Conservation (phyloP, 2,888 invertebrate species). For the Hemistola chrysoprasaria region DNA sequence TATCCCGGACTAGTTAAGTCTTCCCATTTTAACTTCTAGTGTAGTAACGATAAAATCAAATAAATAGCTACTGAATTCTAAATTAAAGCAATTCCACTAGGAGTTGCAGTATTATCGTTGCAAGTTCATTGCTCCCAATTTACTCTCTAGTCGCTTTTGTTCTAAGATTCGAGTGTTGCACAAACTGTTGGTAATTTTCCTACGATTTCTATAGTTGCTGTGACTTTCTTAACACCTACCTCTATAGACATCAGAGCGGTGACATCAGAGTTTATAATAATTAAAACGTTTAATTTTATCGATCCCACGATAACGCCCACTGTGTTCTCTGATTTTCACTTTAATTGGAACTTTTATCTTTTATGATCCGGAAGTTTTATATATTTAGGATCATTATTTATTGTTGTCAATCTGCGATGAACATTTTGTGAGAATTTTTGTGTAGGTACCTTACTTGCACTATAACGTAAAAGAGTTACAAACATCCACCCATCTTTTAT, state of each 20-base stretch:
- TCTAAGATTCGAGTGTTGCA: conserved; percentile 2
- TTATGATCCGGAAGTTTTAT: no score
- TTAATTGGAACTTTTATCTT: no score
- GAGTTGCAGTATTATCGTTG: conserved; percentile 15
- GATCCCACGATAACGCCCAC: conserved; percentile 20
- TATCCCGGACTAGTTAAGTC: no score
- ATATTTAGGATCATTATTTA: no score
- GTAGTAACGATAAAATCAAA: background rate
- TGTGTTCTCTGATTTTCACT: background rate
- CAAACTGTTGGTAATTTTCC: background rate
- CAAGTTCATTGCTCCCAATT: conserved; percentile 25
- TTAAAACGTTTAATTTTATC: conserved; percentile 19
- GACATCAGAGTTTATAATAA: conserved; percentile 2
- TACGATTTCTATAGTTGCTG: conserved; percentile 2
- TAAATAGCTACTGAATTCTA: conserved; percentile 3
- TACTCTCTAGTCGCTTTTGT: conserved; percentile 6
- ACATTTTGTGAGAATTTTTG: no score
- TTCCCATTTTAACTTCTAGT: no score
- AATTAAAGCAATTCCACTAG: conserved; percentile 11
- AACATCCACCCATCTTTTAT: no score
- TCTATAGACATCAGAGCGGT: conserved; percentile 1
- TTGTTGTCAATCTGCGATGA: no score
- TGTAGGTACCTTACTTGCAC: no score
- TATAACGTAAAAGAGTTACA: no score
- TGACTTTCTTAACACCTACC: background rate